Evolutionary conservation across 2,797 vertebrate species (phyloP).

Genomic region (Astyanax mexicanus): DNA sequence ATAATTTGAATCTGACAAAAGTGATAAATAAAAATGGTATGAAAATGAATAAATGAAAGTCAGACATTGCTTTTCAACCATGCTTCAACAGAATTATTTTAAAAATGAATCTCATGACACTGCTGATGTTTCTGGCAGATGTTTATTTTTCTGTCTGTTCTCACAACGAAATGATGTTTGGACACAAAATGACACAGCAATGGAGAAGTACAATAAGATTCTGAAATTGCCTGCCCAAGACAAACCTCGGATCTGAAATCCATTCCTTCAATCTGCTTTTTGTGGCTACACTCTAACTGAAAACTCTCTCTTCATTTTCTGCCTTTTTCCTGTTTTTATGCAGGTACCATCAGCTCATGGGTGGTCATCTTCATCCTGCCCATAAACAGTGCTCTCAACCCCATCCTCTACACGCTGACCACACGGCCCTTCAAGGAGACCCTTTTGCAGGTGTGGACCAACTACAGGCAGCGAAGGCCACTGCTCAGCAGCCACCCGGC

Average conservation of each 20-base stretch:
- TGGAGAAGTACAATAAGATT: too few species aligned
- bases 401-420: constrained; percentile 96
- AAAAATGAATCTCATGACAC: too few species aligned
- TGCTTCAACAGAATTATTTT: too few species aligned
- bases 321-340: background rate
- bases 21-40: too few species aligned
- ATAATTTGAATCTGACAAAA: too few species aligned
- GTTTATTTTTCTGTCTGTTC: too few species aligned
- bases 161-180: background rate
- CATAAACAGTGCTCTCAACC: constrained; percentile 97
- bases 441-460: constrained; percentile 91
- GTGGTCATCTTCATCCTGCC: constrained; percentile 98
- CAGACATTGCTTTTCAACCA: too few species aligned
- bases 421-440: constrained; percentile 97
- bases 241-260: background rate
- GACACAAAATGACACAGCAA: constrained; percentile 17
- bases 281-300: background rate
- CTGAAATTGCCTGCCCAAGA: background rate
- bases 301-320: too few species aligned
- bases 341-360: constrained; percentile 97
- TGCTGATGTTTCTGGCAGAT: too few species aligned
- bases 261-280: background rate
- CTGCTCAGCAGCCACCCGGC: constrained; percentile 75
- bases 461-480: constrained; percentile 87
- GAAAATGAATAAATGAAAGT: too few species aligned